These are phyloP conservation scores for Tolmerus cingulatus DNA, from an alignment of 2,888 invertebrate genomes.

Conservation along the genomic window DNA sequence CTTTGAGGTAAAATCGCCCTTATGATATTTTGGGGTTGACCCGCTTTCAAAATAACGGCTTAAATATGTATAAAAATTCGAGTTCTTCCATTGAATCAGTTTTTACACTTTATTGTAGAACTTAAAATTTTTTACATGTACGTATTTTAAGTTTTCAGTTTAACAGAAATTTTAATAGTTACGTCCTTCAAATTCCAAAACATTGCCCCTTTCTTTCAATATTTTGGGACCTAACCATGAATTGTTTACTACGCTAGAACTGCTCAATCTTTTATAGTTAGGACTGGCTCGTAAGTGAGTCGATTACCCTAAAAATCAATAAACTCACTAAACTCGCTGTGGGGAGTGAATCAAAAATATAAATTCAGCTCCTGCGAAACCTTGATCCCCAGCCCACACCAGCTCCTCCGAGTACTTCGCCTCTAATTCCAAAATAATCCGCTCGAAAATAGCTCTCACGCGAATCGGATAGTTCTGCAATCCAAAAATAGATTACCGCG, in stretches of 20 bases:
- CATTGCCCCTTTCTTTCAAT: neutral
- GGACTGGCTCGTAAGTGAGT: neutral
- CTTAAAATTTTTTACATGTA: too few relatives aligned
- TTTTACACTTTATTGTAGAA: too few relatives aligned
- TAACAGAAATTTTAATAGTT: too few relatives aligned
- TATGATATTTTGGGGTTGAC: too few relatives aligned
- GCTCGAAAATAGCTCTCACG: neutral
- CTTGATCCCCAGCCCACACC: neutral
- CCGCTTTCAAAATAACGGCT: too few relatives aligned
- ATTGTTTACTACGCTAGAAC: neutral
- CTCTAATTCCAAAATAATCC: neutral
- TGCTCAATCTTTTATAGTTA: neutral
- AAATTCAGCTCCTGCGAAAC: neutral
- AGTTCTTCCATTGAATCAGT: too few relatives aligned
- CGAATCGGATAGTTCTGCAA: neutral
- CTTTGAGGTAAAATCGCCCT: too few relatives aligned
- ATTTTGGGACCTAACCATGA: neutral
- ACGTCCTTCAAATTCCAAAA: too few relatives aligned
- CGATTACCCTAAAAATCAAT: neutral
- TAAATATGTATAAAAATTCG: too few relatives aligned
- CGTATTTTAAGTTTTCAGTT: too few relatives aligned
- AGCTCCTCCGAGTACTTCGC: neutral
- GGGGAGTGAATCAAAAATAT: neutral
- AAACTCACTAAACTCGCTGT: neutral
- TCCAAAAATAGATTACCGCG: constrained; percentile 4